Evolutionary conservation across 2,888 invertebrate genomes (phyloP).

Genomic region (Athalia circularis): DNA sequence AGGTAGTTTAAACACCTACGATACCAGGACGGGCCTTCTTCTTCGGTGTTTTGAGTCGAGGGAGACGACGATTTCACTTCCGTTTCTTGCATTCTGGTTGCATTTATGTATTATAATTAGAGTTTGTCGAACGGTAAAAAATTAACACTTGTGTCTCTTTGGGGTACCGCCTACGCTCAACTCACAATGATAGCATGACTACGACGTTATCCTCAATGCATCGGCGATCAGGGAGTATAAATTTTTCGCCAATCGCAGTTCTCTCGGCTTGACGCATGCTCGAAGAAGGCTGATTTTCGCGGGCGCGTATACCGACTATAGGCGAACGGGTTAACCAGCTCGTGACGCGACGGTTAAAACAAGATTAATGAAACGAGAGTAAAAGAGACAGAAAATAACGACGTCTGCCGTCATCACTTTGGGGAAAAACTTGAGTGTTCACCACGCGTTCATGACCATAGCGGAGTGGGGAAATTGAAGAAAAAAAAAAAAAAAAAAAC

Average conservation of each 20-base stretch:
- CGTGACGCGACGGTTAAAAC: conserved; percentile 23
- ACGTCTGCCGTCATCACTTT: conserved; percentile 29
- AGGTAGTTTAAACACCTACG: conserved; percentile 63
- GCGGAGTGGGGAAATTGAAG: neutral
- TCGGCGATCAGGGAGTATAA: no score
- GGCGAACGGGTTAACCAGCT: neutral
- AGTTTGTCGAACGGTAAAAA: no score
- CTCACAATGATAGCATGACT: neutral
- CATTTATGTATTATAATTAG: neutral
- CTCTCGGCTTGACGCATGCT: conserved; percentile 32
- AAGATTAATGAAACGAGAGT: neutral
- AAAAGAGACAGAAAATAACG: conserved; percentile 31
- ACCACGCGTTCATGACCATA: neutral
- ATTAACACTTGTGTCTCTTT: neutral
- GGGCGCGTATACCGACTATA: no score
- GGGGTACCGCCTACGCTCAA: conserved; percentile 25
- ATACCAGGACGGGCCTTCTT: conserved; percentile 60
- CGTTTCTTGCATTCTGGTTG: neutral
- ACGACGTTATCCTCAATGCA: neutral
- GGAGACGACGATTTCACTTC: neutral
- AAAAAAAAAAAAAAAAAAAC: neutral
- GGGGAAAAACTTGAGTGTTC: neutral
- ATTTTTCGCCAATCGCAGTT: conserved; percentile 22
- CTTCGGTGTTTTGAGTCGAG: neutral
- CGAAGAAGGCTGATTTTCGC: neutral